Base-by-base conservation (phyloP, 2,797 vertebrate genomes). In the Myotis daubentonii region DNA sequence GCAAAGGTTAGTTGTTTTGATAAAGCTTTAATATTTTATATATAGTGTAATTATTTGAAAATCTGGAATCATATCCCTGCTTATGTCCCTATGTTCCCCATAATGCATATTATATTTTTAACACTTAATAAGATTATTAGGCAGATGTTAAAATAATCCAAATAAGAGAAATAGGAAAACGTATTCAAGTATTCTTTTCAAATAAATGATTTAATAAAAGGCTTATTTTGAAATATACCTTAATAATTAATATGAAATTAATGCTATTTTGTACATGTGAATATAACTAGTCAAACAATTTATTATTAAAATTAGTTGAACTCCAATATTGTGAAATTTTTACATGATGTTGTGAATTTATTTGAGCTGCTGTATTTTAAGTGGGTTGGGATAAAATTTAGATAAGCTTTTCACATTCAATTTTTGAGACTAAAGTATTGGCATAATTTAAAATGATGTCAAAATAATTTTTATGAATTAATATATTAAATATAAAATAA, bases 1-100 rank as follows among this genome's bases (percentile, higher is more conserved):
- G 99, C 99, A 92, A 99, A 99, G 99, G 99, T 99, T 98, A 97
- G 96, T 66, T 85, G 57, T 84, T 80, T 87, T 95, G 36, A 83
- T 94, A 85, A 95, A 91, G 23, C 47, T 94, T 94, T 93, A 78
- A 79, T 88, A 79, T 88, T 79, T 92, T 96, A 51, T 71, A 49
- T n/a, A 11, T 83, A 60, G 47, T 33, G 13, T 90, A 80, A 25
- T 85, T 87, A 66, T 80, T 95, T 89, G 71, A 74, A 87, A 47
- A 57, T 93, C n/a, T 84, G 25, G 51, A 93, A 66, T 82, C 89
- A 70, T 79, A 25, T 85, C 41, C 70, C 82, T 78, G 25, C 38
- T 75, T 95, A 7, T 84, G 5, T 86, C 13, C 5, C 9, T 79
- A 1, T 90, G 49, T 93, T 93, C 8, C 17, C 8, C 33, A 74